These are phyloP conservation scores for Chymomyza procnemis DNA, from an alignment of 2,888 invertebrate genomes.

Conservation along the genomic window DNA sequence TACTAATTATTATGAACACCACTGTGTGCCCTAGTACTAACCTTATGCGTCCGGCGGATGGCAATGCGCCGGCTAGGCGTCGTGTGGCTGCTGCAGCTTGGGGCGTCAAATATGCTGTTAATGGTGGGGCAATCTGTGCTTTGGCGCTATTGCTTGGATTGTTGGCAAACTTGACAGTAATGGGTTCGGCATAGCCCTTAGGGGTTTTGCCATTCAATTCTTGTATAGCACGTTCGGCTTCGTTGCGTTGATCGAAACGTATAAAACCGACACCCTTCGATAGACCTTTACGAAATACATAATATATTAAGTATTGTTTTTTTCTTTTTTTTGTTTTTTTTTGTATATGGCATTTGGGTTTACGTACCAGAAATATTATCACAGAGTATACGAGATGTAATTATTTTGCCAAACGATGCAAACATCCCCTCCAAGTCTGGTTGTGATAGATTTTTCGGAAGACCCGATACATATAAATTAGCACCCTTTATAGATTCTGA, in stretches of 20 bases:
- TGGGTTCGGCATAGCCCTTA: constrained; percentile 91
- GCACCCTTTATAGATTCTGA: constrained; percentile 99
- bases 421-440: constrained; percentile 96
- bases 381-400: constrained; percentile 97
- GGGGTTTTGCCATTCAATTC: constrained; percentile 94
- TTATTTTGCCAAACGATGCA: constrained; percentile 96
- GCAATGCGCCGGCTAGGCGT: constrained; percentile 88
- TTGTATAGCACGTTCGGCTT: constrained; percentile 94
- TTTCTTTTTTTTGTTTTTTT: too few species aligned
- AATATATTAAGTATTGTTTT: too few species aligned
- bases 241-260: constrained; percentile 93
- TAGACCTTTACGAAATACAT: constrained; percentile 82
- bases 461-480: constrained; percentile 97
- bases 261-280: constrained; percentile 97
- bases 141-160: constrained; percentile 94
- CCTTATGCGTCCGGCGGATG: constrained; percentile 86
- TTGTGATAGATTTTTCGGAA: constrained; percentile 98
- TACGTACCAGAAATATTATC: constrained; percentile 85
- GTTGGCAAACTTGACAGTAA: constrained; percentile 96
- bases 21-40: constrained; percentile 78
- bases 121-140: constrained; percentile 85
- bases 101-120: constrained; percentile 91
- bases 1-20: neutral
- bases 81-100: constrained; percentile 85
- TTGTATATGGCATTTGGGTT: neutral